These are phyloP conservation scores for Erynnis tages DNA, from an alignment of 2,888 invertebrate species.

Conservation along the genomic window DNA sequence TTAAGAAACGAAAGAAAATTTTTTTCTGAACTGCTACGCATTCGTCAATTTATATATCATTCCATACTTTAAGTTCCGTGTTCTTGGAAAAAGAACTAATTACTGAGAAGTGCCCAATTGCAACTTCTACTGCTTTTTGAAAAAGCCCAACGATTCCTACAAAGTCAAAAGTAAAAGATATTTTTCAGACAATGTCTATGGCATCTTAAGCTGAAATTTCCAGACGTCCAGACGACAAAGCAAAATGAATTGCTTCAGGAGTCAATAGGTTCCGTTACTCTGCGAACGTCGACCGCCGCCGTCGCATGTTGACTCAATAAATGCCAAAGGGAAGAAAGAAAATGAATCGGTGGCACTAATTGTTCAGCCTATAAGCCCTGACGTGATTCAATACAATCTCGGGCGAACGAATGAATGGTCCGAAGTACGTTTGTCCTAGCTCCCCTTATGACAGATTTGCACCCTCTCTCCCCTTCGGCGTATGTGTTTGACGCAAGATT, in stretches of 20 bases:
- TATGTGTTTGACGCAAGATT: conserved; percentile 66
- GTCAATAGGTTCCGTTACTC: conserved; percentile 18
- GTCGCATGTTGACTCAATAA: conserved; percentile 16
- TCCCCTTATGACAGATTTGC: conserved; percentile 53
- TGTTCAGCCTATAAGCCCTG: conserved; percentile 51
- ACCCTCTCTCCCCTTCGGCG: conserved; percentile 53
- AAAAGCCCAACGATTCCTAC: too few species aligned
- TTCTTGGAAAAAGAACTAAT: too few species aligned
- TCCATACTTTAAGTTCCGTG: too few species aligned
- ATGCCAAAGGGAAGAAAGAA: conserved; percentile 34
- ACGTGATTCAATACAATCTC: conserved; percentile 50
- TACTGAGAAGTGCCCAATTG: too few species aligned
- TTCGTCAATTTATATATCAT: too few species aligned
- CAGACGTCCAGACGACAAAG: conserved; percentile 13
- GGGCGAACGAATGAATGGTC: conserved; percentile 52
- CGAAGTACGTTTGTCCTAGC: conserved; percentile 40
- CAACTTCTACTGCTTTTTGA: too few species aligned
- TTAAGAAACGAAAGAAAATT: too few species aligned
- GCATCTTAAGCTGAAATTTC: conserved; percentile 1
- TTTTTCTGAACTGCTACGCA: too few species aligned
- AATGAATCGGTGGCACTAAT: conserved; percentile 56
- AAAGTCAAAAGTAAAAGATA: too few species aligned
- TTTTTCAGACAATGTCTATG: background rate
- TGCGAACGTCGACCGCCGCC: conserved; percentile 7
- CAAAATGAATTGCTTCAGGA: conserved; percentile 2